Percentiles rank a stretch among this genome's conserved stretches.
Evolutionary conservation across 2,888 invertebrate species (phyloP).

Genomic region (Drosophila basisetae): DNA sequence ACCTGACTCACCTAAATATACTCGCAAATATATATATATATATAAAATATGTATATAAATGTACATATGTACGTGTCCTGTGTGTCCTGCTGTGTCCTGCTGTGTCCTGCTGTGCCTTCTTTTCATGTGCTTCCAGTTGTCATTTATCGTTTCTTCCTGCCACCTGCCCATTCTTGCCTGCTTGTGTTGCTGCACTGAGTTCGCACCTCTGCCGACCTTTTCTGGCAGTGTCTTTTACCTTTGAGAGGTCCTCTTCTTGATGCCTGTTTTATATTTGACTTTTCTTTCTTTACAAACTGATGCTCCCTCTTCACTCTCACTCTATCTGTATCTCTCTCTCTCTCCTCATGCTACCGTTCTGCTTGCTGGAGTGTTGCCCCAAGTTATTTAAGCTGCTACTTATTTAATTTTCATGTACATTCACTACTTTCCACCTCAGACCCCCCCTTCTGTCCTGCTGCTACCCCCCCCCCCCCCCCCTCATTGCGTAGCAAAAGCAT

Average conservation of each 20-base stretch:
- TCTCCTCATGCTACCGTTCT: slow-evolving; percentile 34
- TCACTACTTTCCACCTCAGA: slow-evolving; percentile 29
- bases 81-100: slow-evolving; percentile 14
- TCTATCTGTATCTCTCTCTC: not conserved
- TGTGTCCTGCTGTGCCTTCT: slow-evolving; percentile 17
- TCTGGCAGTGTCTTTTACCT: slow-evolving; percentile 19
- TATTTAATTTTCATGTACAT: slow-evolving; percentile 81
- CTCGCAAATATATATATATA: not conserved
- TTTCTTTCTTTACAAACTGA: slow-evolving; percentile 21
- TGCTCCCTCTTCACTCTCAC: no score
- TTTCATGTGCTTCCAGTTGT: slow-evolving; percentile 46
- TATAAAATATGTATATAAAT: not conserved
- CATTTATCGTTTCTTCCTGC: slow-evolving; percentile 30
- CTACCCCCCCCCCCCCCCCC: not conserved
- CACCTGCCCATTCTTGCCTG: not conserved
- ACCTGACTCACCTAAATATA: slow-evolving; percentile 16
- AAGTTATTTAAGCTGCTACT: slow-evolving; percentile 79
- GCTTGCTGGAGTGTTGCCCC: slow-evolving; percentile 23
- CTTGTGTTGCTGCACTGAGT: slow-evolving; percentile 27
- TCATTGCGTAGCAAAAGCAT: not conserved
- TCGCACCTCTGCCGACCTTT: slow-evolving; percentile 55
- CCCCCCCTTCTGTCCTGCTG: no score
- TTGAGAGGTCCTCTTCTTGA: slow-evolving; percentile 30
- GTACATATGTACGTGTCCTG: slow-evolving; percentile 1
- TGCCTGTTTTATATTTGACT: slow-evolving; percentile 56